Base-by-base conservation (phyloP, 2,888 invertebrate genomes). In the Bembecia ichneumoniformis region DNA sequence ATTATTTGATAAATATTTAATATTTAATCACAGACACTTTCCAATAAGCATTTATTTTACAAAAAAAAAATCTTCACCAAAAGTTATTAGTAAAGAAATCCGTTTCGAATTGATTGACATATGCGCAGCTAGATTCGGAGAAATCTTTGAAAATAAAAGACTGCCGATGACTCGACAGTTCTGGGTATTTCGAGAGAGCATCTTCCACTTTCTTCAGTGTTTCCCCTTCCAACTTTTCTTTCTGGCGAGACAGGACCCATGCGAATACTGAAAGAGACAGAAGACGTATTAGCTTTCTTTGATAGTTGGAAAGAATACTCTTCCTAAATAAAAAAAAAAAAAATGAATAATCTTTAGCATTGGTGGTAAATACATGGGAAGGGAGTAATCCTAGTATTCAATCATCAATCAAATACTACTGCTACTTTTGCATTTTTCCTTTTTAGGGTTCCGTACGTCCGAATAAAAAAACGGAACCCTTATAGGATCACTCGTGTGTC, bases 11-110 rank as follows among this genome's bases (percentile, higher is more conserved):
- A 15, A 17, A 14, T 15, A 16, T 15, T 16, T 10, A 4, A 15
- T 44, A 14, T 3, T 15, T 14, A 15, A 44, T 44, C 17, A 13
- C 44, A 44, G 17, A 14, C 40, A 40, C 17, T 44, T 44, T 44
- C 5, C 10, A 44, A 15, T 44, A 44, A 40, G 13, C 11, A 44
- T 40, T 35, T 13, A 40, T 40, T 40, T 28, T 28, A 40, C 11
- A 44, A 15, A 15, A 4, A 5, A 11, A 44, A 10, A 45, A 9
- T 9, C 28, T 28, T 71, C 55, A 83, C 81, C 83, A 84, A 55
- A 82, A 84, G 54, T 82, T 81, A 47, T 63, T 76, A 0, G 81
- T 81, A 50, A 84, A 84, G 51, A 77, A 77, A 46, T 82, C 78
- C 0, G 69, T 68, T 54, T 74, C 75, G 20, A 66, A 68, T 57